Evolutionary conservation across 2,888 invertebrate species (phyloP).

Genomic region (Tridacna gigas): DNA sequence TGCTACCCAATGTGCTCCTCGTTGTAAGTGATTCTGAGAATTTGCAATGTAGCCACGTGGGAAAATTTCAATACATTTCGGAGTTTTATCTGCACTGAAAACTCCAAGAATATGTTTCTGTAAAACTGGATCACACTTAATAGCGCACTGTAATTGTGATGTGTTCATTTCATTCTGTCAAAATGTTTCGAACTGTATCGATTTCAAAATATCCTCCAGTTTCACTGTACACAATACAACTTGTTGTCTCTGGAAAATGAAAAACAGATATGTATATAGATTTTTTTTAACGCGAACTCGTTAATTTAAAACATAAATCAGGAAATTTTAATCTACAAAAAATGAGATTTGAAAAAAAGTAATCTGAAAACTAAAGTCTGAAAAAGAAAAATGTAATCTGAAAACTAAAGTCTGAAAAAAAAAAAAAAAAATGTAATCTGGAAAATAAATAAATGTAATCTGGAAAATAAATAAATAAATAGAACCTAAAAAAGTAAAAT

Average conservation of each 20-base stretch:
- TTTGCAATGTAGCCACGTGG: conserved; percentile 7
- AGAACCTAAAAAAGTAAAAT: no score
- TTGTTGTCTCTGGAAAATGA: conserved; percentile 27
- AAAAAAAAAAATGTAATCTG: no score
- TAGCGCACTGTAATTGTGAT: conserved; percentile 31
- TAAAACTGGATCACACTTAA: conserved; percentile 14
- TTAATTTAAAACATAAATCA: no score
- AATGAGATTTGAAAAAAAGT: no score
- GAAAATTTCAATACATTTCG: background rate
- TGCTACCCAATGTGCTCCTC: conserved; percentile 34
- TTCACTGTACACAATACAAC: conserved; percentile 44
- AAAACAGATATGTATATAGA: background rate
- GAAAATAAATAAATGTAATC: no score
- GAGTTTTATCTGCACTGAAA: background rate
- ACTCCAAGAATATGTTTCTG: background rate
- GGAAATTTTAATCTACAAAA: no score
- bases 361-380: no score
- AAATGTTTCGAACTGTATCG: conserved; percentile 41
- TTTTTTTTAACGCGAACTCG: no score
- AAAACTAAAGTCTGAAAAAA: no score
- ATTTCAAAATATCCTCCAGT: conserved; percentile 46
- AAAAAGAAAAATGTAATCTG: no score
- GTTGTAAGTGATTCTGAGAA: conserved; percentile 7
- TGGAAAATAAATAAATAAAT: no score
- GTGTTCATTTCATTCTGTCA: conserved; percentile 41